phyloP scores from a whole-genome alignment of 1,140 invertebrate species.

The Frieseomelitta varia region DNA sequence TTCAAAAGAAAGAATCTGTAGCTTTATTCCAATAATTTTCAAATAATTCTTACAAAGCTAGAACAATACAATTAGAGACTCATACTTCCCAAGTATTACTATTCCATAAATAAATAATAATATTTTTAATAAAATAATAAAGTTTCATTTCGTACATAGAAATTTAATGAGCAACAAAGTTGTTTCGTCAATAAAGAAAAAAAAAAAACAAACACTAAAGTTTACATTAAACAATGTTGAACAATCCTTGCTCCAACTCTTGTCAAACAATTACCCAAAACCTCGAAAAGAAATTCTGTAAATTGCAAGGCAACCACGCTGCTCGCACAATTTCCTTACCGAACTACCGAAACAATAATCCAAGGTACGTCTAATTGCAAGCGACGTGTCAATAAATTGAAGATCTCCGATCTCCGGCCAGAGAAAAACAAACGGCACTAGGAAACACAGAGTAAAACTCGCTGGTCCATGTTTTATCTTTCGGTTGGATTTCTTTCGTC shows the following conservation, averaged over 20 bases:
- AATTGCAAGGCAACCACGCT: background rate
- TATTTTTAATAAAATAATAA: no score
- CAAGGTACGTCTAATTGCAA: background rate
- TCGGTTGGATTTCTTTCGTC: constrained; percentile 28
- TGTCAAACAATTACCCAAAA: background rate
- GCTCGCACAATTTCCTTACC: background rate
- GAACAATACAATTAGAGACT: no score
- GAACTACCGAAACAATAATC: background rate
- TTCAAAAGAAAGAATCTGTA: no score
- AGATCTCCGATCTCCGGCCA: background rate
- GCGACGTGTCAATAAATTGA: background rate
- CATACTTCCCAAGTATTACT: no score
- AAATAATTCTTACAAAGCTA: no score
- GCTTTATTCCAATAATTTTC: no score
- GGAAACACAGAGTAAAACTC: background rate
- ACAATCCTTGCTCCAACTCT: background rate
- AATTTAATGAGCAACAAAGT: no score
- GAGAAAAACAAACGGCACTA: background rate
- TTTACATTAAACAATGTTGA: background rate
- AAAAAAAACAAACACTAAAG: background rate
- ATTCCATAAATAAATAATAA: no score
- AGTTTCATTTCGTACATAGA: no score
- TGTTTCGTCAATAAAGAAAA: background rate
- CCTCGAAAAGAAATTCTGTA: background rate
- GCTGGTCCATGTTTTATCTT: constrained; percentile 40